Evolutionary conservation across 2,797 vertebrate species (phyloP).

Genomic region (Gymnodraco acuticeps): DNA sequence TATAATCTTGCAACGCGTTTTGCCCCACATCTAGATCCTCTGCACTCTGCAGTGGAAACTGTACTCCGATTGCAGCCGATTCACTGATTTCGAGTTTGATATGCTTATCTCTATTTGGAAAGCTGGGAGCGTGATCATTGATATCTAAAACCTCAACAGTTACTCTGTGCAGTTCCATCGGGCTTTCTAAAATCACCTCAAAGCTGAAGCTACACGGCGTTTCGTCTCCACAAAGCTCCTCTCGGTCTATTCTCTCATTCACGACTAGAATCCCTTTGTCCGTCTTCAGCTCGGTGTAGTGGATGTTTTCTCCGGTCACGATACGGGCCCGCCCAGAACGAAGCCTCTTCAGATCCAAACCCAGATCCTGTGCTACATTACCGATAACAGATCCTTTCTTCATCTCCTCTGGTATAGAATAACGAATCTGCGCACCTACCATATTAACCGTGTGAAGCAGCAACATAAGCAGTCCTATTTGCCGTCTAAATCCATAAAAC

Average conservation of each 20-base stretch:
- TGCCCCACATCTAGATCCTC: too few relatives aligned
- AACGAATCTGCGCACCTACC: slow-evolving; percentile 73
- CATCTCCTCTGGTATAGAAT: too few relatives aligned
- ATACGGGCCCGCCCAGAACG: slow-evolving; percentile 79
- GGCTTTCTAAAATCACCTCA: slow-evolving; percentile 72
- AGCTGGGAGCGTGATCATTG: slow-evolving; percentile 58
- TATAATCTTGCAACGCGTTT: too few relatives aligned
- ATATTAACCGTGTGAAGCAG: not conserved
- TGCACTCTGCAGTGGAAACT: too few relatives aligned
- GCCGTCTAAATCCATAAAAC: too few relatives aligned
- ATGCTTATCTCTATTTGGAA: too few relatives aligned
- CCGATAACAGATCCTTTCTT: too few relatives aligned
- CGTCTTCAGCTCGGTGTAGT: slow-evolving; percentile 85
- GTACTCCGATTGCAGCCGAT: too few relatives aligned
- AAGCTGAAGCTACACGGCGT: slow-evolving; percentile 70
- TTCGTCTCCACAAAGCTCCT: slow-evolving; percentile 78
- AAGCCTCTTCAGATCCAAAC: too few relatives aligned
- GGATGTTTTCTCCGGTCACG: slow-evolving; percentile 81
- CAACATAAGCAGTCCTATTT: too few relatives aligned
- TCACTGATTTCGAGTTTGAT: too few relatives aligned
- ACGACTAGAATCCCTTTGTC: slow-evolving; percentile 83
- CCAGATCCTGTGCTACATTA: too few relatives aligned
- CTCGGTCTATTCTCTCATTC: slow-evolving; percentile 81
- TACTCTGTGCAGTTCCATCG: slow-evolving; percentile 60
- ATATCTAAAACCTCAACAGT: slow-evolving; percentile 63